Evolutionary conservation across 1,140 invertebrate species (phyloP).

Genomic region (Drosophila subpulchrella): DNA sequence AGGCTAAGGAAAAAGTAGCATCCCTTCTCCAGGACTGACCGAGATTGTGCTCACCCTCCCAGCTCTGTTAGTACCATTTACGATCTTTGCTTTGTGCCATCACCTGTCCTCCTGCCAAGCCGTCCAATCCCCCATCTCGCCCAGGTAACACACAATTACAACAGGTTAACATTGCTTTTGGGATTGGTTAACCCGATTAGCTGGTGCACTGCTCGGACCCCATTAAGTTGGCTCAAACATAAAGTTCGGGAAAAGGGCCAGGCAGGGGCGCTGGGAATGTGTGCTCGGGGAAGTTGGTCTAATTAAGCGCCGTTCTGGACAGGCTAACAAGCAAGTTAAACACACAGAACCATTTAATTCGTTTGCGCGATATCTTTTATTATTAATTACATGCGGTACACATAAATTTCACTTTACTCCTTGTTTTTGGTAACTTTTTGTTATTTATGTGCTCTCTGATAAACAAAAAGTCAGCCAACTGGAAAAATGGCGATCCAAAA

Average conservation of each 20-base stretch:
- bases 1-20: too few species aligned
- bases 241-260: slow-evolving; percentile 27
- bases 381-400: slow-evolving; percentile 62
- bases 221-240: slow-evolving; percentile 41
- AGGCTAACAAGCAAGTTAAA: slow-evolving; percentile 46
- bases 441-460: slow-evolving; percentile 48
- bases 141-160: slow-evolving; percentile 47
- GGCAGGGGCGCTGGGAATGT: background rate
- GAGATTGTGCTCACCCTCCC: too few species aligned
- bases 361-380: slow-evolving; percentile 57
- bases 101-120: slow-evolving; percentile 5
- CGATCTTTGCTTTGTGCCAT: slow-evolving; percentile 37
- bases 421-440: slow-evolving; percentile 38
- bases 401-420: slow-evolving; percentile 51
- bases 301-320: slow-evolving; percentile 54
- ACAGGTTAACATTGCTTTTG: slow-evolving; percentile 50
- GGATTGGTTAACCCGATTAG: slow-evolving; percentile 52
- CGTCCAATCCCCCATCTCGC: background rate
- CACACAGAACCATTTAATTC: slow-evolving; percentile 57
- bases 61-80: slow-evolving; percentile 23
- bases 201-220: slow-evolving; percentile 20
- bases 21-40: too few species aligned
- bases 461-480: slow-evolving; percentile 21
- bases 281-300: slow-evolving; percentile 26
- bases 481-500: slow-evolving; percentile 34